Percentiles rank a stretch among this genome's conserved stretches.
Evolutionary conservation across 1,140 invertebrate genomes (phyloP).

Genomic region (Sitophilus oryzae): DNA sequence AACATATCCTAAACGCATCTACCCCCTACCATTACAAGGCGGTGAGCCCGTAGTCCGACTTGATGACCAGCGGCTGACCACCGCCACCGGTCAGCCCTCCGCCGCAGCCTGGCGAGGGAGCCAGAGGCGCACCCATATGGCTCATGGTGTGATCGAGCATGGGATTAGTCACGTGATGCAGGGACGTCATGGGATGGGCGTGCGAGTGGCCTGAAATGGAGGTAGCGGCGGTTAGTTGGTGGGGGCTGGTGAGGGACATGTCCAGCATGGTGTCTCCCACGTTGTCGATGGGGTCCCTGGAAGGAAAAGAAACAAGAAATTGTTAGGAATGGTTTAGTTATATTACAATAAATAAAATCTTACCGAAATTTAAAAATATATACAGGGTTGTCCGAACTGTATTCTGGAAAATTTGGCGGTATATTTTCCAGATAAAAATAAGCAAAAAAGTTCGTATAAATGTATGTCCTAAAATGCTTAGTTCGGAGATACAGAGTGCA

Average conservation of each 20-base stretch:
- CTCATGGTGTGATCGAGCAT: conserved; percentile 45
- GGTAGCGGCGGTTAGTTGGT: conserved; percentile 38
- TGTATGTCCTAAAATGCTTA: too few species aligned
- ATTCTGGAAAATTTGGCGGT: too few species aligned
- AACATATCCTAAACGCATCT: not conserved
- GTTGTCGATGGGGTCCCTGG: conserved; percentile 35
- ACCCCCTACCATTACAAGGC: conserved; percentile 54
- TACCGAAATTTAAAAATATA: too few species aligned
- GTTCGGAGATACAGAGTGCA: too few species aligned
- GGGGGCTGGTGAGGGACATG: conserved; percentile 36
- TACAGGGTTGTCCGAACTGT: too few species aligned
- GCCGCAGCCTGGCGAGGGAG: conserved; percentile 50
- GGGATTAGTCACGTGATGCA: conserved; percentile 44
- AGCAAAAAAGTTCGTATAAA: too few species aligned
- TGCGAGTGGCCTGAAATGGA: conserved; percentile 43
- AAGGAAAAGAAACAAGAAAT: too few species aligned
- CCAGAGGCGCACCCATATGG: conserved; percentile 45
- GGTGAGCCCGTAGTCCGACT: conserved; percentile 69
- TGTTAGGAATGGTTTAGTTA: too few species aligned
- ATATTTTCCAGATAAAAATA: too few species aligned
- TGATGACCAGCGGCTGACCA: conserved; percentile 51
- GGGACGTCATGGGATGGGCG: conserved; percentile 41
- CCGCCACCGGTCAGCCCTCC: conserved; percentile 45
- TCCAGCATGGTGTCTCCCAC: conserved; percentile 43
- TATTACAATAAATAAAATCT: too few species aligned